These are phyloP conservation scores for Abrostola tripartita DNA, from an alignment of 2,888 invertebrate genomes.

Conservation along the genomic window DNA sequence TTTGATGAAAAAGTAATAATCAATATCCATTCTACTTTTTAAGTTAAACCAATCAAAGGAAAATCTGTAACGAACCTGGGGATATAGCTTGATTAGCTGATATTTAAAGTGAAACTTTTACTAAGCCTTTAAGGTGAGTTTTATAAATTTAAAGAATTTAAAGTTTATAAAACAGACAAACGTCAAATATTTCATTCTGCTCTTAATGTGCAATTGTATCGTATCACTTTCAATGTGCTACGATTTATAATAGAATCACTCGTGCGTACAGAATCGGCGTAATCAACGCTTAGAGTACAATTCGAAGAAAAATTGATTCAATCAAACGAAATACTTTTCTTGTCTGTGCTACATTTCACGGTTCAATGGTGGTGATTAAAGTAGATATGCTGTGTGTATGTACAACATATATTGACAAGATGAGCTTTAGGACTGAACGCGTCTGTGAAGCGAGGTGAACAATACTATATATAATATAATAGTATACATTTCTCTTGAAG, in stretches of 20 bases:
- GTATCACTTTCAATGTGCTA: not conserved
- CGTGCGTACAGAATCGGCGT: constrained; percentile 6
- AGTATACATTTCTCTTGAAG: too few species aligned
- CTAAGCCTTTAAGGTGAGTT: not conserved
- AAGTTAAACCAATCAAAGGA: not conserved
- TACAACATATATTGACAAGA: too few species aligned
- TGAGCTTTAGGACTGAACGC: too few species aligned
- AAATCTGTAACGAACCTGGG: not conserved
- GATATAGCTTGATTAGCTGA: not conserved
- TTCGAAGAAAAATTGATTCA: constrained; percentile 5
- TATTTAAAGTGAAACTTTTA: not conserved
- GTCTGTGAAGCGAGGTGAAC: too few species aligned
- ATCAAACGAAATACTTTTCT: not conserved
- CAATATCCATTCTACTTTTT: not conserved
- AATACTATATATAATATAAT: too few species aligned
- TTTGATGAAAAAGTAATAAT: too few species aligned
- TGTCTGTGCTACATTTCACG: not conserved
- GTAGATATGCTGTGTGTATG: not conserved
- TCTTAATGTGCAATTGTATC: constrained; percentile 8
- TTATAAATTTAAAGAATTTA: constrained; percentile 9
- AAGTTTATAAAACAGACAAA: not conserved
- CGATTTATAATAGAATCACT: constrained; percentile 6
- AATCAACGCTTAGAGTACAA: not conserved
- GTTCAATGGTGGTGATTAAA: not conserved
- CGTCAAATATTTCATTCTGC: constrained; percentile 9